These are phyloP conservation scores for Tachina fera DNA, from an alignment of 2,888 invertebrate genomes.

Conservation along the genomic window DNA sequence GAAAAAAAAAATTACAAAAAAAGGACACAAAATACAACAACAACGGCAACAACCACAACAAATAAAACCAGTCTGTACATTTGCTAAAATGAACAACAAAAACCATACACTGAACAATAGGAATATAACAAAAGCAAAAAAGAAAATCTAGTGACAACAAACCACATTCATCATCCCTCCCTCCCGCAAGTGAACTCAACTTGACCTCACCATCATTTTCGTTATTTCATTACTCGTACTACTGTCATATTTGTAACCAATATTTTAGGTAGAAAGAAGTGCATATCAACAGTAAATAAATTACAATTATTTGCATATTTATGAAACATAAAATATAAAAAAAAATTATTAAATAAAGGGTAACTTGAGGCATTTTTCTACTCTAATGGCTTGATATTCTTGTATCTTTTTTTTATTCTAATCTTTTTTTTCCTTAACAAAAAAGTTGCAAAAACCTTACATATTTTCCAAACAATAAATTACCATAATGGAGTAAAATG, in stretches of 20 bases:
- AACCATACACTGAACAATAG: conserved; percentile 23
- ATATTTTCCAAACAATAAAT: too few species aligned
- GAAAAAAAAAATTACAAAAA: conserved; percentile 28
- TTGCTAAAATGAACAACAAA: conserved; percentile 43
- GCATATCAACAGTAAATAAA: too few species aligned
- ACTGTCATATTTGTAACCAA: neutral
- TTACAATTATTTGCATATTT: too few species aligned
- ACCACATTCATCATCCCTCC: conserved; percentile 29
- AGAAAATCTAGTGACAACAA: conserved; percentile 2
- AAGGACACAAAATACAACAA: conserved; percentile 22
- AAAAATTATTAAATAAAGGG: too few species aligned
- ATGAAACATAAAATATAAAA: too few species aligned
- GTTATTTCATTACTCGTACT: conserved; percentile 7
- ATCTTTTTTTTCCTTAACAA: too few species aligned
- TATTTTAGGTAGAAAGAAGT: neutral
- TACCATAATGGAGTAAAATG: too few species aligned
- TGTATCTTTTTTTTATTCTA: too few species aligned
- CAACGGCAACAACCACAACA: conserved; percentile 18
- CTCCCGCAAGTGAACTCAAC: conserved; percentile 47
- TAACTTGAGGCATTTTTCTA: too few species aligned
- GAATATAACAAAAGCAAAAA: conserved; percentile 1
- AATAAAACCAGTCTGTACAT: conserved; percentile 45
- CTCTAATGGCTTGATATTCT: too few species aligned
- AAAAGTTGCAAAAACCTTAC: too few species aligned
- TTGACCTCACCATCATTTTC: conserved; percentile 47